Evolutionary conservation across 2,888 invertebrate species (phyloP), one percentile per base, ranked within the genome.

Genomic region (Tiliacea aurago): DNA sequence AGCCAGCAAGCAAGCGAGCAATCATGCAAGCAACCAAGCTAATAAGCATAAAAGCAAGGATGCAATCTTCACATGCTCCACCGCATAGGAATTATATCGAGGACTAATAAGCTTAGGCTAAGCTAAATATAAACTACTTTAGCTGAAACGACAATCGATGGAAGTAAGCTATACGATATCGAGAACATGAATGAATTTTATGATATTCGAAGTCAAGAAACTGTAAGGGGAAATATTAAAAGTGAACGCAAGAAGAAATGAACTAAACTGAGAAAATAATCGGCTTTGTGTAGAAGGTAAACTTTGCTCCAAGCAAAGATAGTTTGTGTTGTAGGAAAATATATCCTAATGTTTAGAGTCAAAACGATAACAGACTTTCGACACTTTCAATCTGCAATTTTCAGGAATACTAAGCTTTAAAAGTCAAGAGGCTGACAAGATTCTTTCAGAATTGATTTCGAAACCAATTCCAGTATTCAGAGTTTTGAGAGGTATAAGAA

Each of bases 401-500:
- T n/a, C 62, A 23, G 47, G 20, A 61, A 70, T 69, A 70, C 33
- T 56, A 69, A 63, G n/a, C 37, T 47, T 15, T n/a, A 41, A 51
- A 64, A 49, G 49, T 63, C 23, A 74, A 73, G 70, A 56, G 55
- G n/a, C 43, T 58, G 64, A 20, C 73, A 47, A 80, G 45, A 71
- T 73, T 81, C 58, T 43, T 66, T 45, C 33, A 43, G 61, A 72
- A 75, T 74, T 78, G 55, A 73, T 71, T 70, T 71, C 55, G 33
- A 53, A 77, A 73, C 80, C 64, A 75, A 73, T 80, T 69, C 15
- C 65, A 72, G 67, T 68, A 72, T 79, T 72, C 55, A 62, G 33
- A 73, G 58, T 70, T 71, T 73, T 65, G 64, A 55, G 56, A 82
- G 74, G 55, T 63, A 62, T 62, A 73, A 68, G 65, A 72, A 53